phyloP scores from a whole-genome alignment of 2,113 vertebrate species.

The Aramus guarauna region DNA sequence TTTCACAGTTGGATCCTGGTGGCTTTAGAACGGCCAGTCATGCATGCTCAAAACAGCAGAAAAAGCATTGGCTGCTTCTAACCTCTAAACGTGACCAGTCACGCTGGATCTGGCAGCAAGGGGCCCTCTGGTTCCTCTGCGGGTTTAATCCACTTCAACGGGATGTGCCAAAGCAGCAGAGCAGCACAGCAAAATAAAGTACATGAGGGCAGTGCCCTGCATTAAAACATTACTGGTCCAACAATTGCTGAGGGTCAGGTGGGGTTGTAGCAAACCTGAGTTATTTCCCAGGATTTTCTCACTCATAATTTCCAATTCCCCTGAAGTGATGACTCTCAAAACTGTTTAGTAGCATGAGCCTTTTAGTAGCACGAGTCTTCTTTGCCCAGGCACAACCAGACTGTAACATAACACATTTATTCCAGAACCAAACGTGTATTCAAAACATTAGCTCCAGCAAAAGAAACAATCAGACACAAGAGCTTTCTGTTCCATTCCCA shows the following conservation, averaged over 20 bases:
- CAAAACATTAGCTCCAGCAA: conserved; percentile 55
- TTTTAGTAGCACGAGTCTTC: neutral
- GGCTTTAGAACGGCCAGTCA: neutral
- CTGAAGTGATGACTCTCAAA: neutral
- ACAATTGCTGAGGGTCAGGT: neutral
- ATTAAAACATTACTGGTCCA: neutral
- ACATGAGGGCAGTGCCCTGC: neutral
- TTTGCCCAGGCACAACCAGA: neutral
- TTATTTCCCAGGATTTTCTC: neutral
- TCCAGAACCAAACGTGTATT: conserved; percentile 33
- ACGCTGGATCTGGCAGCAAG: neutral
- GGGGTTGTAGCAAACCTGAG: neutral
- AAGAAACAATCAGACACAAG: conserved; percentile 53
- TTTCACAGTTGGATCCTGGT: neutral
- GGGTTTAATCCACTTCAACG: neutral
- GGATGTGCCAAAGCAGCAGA: neutral
- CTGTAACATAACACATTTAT: conserved; percentile 30
- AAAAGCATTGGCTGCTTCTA: neutral
- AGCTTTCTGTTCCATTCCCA: conserved; percentile 48
- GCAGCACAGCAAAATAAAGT: neutral
- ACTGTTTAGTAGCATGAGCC: neutral
- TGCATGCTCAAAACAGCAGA: neutral
- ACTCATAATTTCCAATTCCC: neutral
- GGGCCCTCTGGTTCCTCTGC: neutral
- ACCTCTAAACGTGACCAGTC: neutral